phyloP scores from a whole-genome alignment of 1,140 invertebrate species.

The Halesus radiatus region DNA sequence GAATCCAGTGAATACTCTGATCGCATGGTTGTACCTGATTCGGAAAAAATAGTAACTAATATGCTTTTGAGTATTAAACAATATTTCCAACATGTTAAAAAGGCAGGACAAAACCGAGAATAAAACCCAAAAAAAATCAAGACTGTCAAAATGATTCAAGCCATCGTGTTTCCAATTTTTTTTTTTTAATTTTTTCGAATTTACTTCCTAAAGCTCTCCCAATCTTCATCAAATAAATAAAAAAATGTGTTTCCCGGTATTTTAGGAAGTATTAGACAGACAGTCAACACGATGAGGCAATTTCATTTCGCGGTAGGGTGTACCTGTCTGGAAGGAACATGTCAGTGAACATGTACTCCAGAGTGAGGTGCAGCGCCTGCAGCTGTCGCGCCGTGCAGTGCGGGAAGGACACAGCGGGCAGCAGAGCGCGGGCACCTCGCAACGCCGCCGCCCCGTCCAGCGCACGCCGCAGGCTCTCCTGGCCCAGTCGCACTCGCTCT shows the following conservation, averaged over 20 bases:
- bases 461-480: constrained; percentile 34
- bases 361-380: constrained; percentile 48
- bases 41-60: too few relatives aligned
- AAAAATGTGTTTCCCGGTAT: neutral
- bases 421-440: constrained; percentile 31
- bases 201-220: too few relatives aligned
- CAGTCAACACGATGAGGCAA: neutral
- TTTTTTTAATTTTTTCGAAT: too few relatives aligned
- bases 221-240: too few relatives aligned
- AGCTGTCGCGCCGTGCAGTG: constrained; percentile 53
- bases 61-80: too few relatives aligned
- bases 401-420: constrained; percentile 48
- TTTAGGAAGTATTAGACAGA: neutral
- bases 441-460: constrained; percentile 38
- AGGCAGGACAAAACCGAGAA: too few relatives aligned
- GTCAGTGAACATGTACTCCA: constrained; percentile 56
- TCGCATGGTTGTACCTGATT: constrained; percentile 52
- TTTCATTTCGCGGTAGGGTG: neutral
- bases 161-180: too few relatives aligned
- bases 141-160: too few relatives aligned
- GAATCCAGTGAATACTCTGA: constrained; percentile 51
- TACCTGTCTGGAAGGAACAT: constrained; percentile 53
- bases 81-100: too few relatives aligned
- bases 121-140: too few relatives aligned
- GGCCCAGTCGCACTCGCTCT: constrained; percentile 41